phyloP scores from a whole-genome alignment of 2,113 vertebrate species.

The Henicopernis longicauda region DNA sequence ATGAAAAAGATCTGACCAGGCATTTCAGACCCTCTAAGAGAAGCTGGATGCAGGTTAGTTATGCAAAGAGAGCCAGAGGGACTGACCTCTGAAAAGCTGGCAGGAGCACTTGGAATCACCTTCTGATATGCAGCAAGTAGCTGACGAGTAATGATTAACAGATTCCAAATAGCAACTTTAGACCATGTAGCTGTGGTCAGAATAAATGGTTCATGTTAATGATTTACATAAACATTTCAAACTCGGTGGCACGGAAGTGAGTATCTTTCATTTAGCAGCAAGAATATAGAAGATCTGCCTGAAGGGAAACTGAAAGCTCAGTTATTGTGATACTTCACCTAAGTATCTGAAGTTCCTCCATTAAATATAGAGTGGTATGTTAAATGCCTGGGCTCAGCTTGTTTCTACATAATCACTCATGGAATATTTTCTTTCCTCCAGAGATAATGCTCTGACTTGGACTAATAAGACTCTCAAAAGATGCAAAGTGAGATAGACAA shows the following conservation, averaged over 20 bases:
- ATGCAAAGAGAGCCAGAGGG: conserved; percentile 1
- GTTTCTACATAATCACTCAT: neutral
- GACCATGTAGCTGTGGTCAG: conserved; percentile 33
- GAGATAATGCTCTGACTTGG: neutral
- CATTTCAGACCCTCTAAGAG: conserved; percentile 54
- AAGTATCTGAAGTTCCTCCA: neutral
- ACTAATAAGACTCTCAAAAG: neutral
- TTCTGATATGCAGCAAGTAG: conserved; percentile 42
- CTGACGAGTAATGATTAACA: conserved; percentile 69
- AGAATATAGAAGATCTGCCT: neutral
- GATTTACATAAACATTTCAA: conserved; percentile 47
- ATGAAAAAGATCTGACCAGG: neutral
- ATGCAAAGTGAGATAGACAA: neutral
- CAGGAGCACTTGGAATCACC: neutral
- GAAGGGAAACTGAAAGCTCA: conserved; percentile 24
- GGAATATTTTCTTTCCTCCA: neutral
- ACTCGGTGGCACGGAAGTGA: neutral
- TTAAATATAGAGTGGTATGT: neutral
- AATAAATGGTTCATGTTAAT: conserved; percentile 54
- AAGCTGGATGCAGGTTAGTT: conserved; percentile 49
- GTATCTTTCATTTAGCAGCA: neutral
- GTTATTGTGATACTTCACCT: neutral
- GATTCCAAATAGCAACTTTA: conserved; percentile 51
- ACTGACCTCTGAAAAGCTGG: conserved; percentile 40
- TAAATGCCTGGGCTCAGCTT: neutral